Conservation (phyloP, 1,140 invertebrate species). For the Pissodes strobi region DNA sequence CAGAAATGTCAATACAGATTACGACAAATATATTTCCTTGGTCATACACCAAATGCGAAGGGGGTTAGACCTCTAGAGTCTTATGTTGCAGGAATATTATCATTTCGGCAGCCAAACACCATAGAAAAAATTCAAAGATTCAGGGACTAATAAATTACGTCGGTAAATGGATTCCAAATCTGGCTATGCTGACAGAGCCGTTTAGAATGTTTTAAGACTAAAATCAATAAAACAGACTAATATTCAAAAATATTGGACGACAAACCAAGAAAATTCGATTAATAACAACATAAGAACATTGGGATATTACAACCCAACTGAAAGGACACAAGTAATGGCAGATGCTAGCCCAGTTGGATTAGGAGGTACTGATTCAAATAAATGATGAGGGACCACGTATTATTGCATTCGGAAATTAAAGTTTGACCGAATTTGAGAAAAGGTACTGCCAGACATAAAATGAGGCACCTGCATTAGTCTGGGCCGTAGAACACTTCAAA, state of each 20-base stretch:
- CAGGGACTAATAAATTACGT: slow-evolving; percentile 20
- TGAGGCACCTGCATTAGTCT: too few relatives aligned
- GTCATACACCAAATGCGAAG: slow-evolving; percentile 38
- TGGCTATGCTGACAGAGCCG: slow-evolving; percentile 45
- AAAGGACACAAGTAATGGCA: slow-evolving; percentile 50
- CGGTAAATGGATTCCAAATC: too few relatives aligned
- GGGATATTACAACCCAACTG: slow-evolving; percentile 56
- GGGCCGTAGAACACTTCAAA: too few relatives aligned
- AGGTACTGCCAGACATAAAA: too few relatives aligned
- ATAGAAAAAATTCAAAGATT: slow-evolving; percentile 41
- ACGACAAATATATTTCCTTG: slow-evolving; percentile 44
- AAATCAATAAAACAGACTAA: neutral
- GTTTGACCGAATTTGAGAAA: too few relatives aligned
- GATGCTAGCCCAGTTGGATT: slow-evolving; percentile 57
- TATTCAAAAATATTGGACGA: slow-evolving; percentile 46
- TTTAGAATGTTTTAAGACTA: slow-evolving; percentile 38
- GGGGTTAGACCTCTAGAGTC: slow-evolving; percentile 40
- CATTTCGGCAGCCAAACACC: slow-evolving; percentile 13
- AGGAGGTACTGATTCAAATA: slow-evolving; percentile 13
- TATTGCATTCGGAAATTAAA: too few relatives aligned
- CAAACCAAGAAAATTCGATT: slow-evolving; percentile 36
- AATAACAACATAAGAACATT: slow-evolving; percentile 44
- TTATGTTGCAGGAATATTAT: slow-evolving; percentile 2
- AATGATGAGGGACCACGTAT: slow-evolving; percentile 23
- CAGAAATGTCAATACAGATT: slow-evolving; percentile 43